phyloP scores from a whole-genome alignment of 2,113 vertebrate species.

The Cyprinodon variegatus region DNA sequence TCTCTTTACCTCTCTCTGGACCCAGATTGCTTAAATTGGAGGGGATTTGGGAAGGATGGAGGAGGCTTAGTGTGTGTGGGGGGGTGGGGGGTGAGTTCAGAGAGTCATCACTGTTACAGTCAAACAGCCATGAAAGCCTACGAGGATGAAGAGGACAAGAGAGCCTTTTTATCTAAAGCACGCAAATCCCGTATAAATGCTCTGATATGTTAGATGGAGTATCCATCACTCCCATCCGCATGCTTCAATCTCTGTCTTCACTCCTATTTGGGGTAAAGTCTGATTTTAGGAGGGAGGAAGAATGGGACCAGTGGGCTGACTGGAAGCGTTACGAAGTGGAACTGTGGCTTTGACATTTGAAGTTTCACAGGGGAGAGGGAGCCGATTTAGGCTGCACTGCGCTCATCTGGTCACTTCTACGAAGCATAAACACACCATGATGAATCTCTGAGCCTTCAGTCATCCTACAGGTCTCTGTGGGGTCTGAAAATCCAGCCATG shows the following conservation, averaged over 20 bases:
- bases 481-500: background rate
- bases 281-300: slow-evolving; percentile 29
- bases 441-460: background rate
- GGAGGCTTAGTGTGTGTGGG: slow-evolving; percentile 79
- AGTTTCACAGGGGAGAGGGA: slow-evolving; percentile 28
- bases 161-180: slow-evolving; percentile 82
- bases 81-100: slow-evolving; percentile 61
- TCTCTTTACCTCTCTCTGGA: slow-evolving; percentile 74
- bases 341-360: slow-evolving; percentile 69
- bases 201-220: slow-evolving; percentile 75
- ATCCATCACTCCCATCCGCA: slow-evolving; percentile 24
- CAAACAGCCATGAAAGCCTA: slow-evolving; percentile 83
- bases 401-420: slow-evolving; percentile 45
- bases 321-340: slow-evolving; percentile 51
- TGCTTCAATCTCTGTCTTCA: slow-evolving; percentile 58
- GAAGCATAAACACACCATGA: slow-evolving; percentile 22
- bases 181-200: slow-evolving; percentile 86
- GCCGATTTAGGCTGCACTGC: slow-evolving; percentile 32
- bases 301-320: slow-evolving; percentile 39
- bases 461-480: background rate
- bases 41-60: slow-evolving; percentile 84
- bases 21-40: slow-evolving; percentile 81
- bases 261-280: slow-evolving; percentile 52
- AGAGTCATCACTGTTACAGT: slow-evolving; percentile 82
- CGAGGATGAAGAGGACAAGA: slow-evolving; percentile 84